These are phyloP conservation scores for Trachymyrmex septentrionalis DNA, from an alignment of 1,140 invertebrate genomes.

Conservation along the genomic window DNA sequence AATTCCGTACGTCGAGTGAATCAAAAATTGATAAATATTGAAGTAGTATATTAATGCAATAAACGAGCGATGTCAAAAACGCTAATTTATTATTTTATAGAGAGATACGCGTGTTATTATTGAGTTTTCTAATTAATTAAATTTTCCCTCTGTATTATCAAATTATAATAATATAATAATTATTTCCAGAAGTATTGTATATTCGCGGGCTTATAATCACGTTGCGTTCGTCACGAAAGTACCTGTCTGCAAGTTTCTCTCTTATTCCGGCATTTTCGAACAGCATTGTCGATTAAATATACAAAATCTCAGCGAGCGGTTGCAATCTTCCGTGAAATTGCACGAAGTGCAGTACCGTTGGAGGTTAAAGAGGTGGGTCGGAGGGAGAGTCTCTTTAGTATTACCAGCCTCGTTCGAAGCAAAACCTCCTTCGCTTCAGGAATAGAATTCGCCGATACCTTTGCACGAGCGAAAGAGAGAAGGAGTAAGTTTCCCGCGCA, in stretches of 20 bases:
- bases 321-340: slow-evolving; percentile 53
- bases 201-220: background rate
- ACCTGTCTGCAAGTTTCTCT: slow-evolving; percentile 8
- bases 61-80: background rate
- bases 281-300: slow-evolving; percentile 50
- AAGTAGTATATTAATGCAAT: background rate
- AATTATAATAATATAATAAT: background rate
- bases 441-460: slow-evolving; percentile 54
- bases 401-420: slow-evolving; percentile 59
- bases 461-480: slow-evolving; percentile 18
- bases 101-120: background rate
- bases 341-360: slow-evolving; percentile 41
- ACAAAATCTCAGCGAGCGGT: slow-evolving; percentile 45
- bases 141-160: background rate
- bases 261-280: slow-evolving; percentile 24
- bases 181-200: background rate
- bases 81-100: background rate
- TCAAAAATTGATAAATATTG: background rate
- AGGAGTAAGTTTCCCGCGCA: background rate
- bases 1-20: background rate
- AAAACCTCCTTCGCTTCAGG: slow-evolving; percentile 57
- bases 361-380: slow-evolving; percentile 20
- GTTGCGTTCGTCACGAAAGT: background rate
- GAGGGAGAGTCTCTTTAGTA: slow-evolving; percentile 45
- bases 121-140: background rate